Evolutionary conservation across 2,113 vertebrate species (phyloP), one percentile per base, ranked within the genome.

Genomic region (Calyptommatus sinebrachiatus): DNA sequence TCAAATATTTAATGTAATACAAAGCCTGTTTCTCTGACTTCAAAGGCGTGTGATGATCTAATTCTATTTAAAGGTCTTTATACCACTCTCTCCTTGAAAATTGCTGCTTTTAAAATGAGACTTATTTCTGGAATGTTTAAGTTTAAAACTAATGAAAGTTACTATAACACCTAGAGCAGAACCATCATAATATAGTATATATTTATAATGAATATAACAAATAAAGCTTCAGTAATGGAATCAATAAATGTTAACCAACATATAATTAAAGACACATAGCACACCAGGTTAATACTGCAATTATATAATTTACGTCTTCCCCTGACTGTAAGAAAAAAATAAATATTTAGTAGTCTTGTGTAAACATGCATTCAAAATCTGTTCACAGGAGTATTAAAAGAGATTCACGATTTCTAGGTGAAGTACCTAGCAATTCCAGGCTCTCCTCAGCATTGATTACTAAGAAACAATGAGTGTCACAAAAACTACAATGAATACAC

Each of bases 1-100:
- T 87, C 80, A 67, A 81, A 22, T 76, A 53, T 1, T 7, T 61
- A 79, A 72, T 24, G 57, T 50, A 86, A 83, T 73, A n/a, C 78
- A 65, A 86, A 74, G 0, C 31, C 16, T 45, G 69, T 80, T 63
- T 0, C 78, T 65, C 78, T 1, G 20, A 0, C 83, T 10, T 18
- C 0, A 1, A 83, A 81, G 18, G 48, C 11, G 3, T 14, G 57
- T 20, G 50, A 41, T 63, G 74, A 73, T 79, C 74, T 53, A 83
- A 57, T 57, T 57, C 53, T 18, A 5, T 8, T 0, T 21, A 22
- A 14, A 4, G 69, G 0, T 22, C 41, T 7, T 7, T 45, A 4
- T 1, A 57, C 53, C 71, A 57, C 3, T 63, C n/a, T 22, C 45
- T 73, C 46, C 50, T 65, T 16, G 1, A 9, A 16, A 48, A 4